Conservation (phyloP, 2,797 vertebrate species). For the Spatula versicolor region DNA sequence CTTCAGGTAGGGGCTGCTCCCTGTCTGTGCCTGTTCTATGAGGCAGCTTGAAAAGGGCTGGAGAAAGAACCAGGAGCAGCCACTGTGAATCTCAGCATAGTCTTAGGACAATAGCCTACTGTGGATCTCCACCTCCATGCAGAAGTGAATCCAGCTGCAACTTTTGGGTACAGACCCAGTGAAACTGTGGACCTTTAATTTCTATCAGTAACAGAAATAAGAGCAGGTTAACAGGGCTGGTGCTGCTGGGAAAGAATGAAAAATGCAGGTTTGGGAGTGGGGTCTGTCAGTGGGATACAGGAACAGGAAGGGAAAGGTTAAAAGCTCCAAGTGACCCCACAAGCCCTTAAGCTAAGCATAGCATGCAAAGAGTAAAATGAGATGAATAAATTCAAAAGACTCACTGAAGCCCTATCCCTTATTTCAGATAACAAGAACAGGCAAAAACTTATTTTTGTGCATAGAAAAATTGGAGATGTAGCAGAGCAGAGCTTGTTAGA, state of each 20-base stretch:
- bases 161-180: background rate
- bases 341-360: background rate
- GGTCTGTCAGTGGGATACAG: background rate
- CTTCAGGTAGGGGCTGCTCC: background rate
- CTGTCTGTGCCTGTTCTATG: background rate
- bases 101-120: background rate
- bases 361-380: background rate
- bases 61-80: background rate
- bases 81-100: background rate
- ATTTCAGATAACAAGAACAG: background rate
- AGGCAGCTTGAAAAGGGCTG: background rate
- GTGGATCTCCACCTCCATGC: background rate
- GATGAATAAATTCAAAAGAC: background rate
- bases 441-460: background rate
- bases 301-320: background rate
- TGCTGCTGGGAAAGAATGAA: background rate
- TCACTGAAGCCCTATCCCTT: background rate
- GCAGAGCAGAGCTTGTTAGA: background rate
- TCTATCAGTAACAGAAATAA: background rate
- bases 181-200: background rate
- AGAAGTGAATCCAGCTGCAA: background rate
- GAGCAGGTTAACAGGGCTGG: background rate
- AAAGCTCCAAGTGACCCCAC: background rate
- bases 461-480: background rate
- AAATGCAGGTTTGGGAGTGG: background rate